Conservation (phyloP, 2,113 vertebrate genomes). For the Clarias magur region DNA sequence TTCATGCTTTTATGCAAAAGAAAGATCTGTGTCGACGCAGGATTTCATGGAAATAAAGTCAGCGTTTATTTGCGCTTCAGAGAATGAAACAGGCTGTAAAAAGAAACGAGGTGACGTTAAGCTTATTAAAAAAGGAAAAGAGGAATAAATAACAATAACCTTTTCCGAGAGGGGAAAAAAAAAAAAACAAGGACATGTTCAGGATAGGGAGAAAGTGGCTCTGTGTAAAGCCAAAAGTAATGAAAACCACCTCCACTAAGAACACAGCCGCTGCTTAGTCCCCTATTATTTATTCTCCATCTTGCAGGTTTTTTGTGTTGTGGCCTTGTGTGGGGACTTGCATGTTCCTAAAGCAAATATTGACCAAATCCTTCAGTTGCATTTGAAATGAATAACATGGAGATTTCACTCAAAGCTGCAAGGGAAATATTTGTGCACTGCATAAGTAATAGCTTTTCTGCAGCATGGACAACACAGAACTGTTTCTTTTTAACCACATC, state of each 20-base stretch:
- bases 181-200: conserved; percentile 52
- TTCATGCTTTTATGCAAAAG: conserved; percentile 99
- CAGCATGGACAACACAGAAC: conserved; percentile 6
- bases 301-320: conserved; percentile 50
- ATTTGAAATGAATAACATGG: conserved; percentile 58
- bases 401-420: conserved; percentile 57
- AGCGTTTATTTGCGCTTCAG: conserved; percentile 89
- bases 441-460: conserved; percentile 33
- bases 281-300: conserved; percentile 47
- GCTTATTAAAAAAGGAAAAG: conserved; percentile 84
- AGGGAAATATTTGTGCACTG: conserved; percentile 50
- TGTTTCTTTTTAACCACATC: conserved; percentile 2
- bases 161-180: conserved; percentile 67
- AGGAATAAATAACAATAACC: conserved; percentile 66
- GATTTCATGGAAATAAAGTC: conserved; percentile 99
- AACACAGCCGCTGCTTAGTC: conserved; percentile 46
- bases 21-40: conserved; percentile 95
- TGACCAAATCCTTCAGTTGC: conserved; percentile 56
- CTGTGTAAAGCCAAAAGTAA: conserved; percentile 63
- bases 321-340: conserved; percentile 47
- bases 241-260: conserved; percentile 63
- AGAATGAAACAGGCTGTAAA: conserved; percentile 91
- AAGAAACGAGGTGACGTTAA: conserved; percentile 96
- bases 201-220: conserved; percentile 64
- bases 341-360: conserved; percentile 57